phyloP scores from a whole-genome alignment of 1,140 invertebrate species.

The Saccostrea glomerata region DNA sequence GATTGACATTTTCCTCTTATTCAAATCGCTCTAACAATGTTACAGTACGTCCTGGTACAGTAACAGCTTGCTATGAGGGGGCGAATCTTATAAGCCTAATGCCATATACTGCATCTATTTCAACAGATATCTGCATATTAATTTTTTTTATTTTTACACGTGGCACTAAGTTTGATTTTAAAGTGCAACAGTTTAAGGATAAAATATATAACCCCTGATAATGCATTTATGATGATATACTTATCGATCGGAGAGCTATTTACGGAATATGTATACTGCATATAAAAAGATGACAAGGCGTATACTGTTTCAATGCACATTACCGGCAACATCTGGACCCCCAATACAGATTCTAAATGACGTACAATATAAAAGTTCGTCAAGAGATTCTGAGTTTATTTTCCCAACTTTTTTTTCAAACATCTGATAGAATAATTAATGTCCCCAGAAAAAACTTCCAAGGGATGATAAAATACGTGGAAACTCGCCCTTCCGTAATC shows the following conservation, averaged over 20 bases:
- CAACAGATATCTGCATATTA: neutral
- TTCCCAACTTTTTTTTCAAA: too few relatives aligned
- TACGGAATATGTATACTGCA: neutral
- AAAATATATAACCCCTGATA: neutral
- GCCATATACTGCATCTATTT: neutral
- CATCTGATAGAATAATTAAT: too few relatives aligned
- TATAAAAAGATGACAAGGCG: neutral
- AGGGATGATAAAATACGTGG: too few relatives aligned
- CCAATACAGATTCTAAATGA: neutral
- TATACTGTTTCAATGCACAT: neutral
- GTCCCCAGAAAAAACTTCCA: too few relatives aligned
- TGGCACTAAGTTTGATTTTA: too few relatives aligned
- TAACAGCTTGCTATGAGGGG: conserved; percentile 10
- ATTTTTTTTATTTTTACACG: neutral
- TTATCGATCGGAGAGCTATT: neutral
- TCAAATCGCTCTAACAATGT: too few relatives aligned
- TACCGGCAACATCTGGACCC: neutral
- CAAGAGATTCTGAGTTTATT: too few relatives aligned
- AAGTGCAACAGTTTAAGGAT: neutral
- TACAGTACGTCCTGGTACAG: neutral
- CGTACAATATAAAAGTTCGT: too few relatives aligned
- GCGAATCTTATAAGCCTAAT: neutral
- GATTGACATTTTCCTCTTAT: too few relatives aligned
- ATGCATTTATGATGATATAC: neutral
- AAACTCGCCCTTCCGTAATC: too few relatives aligned